Evolutionary conservation across 2,113 vertebrate genomes (phyloP), one percentile per base, ranked within the genome.

Genomic region (Vidua chalybeata): DNA sequence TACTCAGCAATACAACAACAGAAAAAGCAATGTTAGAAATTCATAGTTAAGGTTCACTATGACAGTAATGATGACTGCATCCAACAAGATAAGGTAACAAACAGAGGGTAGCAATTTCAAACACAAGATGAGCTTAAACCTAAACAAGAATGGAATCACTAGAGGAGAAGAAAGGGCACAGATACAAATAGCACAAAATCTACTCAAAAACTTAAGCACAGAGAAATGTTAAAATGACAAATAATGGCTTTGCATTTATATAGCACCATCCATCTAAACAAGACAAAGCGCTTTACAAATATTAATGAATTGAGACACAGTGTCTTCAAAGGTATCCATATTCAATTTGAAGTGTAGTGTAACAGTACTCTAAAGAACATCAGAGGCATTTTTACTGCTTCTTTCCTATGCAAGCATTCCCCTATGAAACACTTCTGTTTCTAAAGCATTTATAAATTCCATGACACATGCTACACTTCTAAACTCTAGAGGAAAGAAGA

Each of bases 261-360:
- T 94, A 96, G 90, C 87, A 94, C 68, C 84, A 93, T 91, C 62
- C 89, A 96, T 93, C 94, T 89, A 96, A 97, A 89, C 91, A 96
- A 92, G 82, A 93, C 94, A 97, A 97, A 97, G 94, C 91, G 91
- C 93, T 97, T 94, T 97, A 97, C 93, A 96, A 95, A 96, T 96
- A 94, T 96, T 92, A 95, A 90, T 59, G 61, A 95, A 77, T 43
- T 90, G 54, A 89, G 85, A 43, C 89, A 94, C 81, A 55, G 94
- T 31, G 43, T 71, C 85, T 83, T 85, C 75, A 92, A 85, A 92
- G 63, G 82, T 48, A 89, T 77, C 63, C 24, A 30, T 80, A 77
- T 84, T 95, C 64, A 93, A 81, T 94, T 94, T 77, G 15, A 81
- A 88, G 51, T 21, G 33, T 67, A 64, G 33, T 80, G 15, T 58